phyloP scores from a whole-genome alignment of 2,113 vertebrate genomes.

The Aphyosemion australe region DNA sequence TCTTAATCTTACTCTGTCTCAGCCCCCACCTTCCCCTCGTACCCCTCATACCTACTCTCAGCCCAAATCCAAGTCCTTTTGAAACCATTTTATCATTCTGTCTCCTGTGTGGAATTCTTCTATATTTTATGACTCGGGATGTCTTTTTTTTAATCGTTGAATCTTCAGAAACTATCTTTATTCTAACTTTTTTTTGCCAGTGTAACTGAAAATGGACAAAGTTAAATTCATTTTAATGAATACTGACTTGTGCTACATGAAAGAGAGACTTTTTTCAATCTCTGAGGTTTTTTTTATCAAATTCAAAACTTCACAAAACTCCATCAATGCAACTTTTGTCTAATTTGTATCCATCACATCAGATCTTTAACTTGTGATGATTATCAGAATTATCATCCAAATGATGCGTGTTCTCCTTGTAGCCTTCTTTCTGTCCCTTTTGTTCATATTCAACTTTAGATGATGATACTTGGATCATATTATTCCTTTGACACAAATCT shows the following conservation, averaged over 20 bases:
- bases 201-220: conserved; percentile 2
- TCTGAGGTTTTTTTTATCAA: conserved; percentile 21
- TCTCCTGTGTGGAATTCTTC: conserved; percentile 29
- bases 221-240: background rate
- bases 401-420: conserved; percentile 56
- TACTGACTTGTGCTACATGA: background rate
- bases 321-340: conserved; percentile 60
- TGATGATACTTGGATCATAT: conserved; percentile 55
- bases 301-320: no score
- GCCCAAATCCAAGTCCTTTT: conserved; percentile 55
- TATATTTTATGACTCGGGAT: conserved; percentile 11
- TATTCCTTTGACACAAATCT: conserved; percentile 25
- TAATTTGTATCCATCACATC: conserved; percentile 45
- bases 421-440: conserved; percentile 5
- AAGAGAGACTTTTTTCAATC: no score
- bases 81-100: conserved; percentile 29
- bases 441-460: conserved; percentile 68
- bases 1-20: conserved; percentile 72
- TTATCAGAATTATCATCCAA: no score
- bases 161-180: conserved; percentile 7
- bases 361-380: conserved; percentile 21
- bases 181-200: background rate
- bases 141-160: conserved; percentile 4
- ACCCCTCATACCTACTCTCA: conserved; percentile 28
- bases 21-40: conserved; percentile 50